Conservation (phyloP, 2,113 vertebrate species). For the Eulemur rufifrons region DNA sequence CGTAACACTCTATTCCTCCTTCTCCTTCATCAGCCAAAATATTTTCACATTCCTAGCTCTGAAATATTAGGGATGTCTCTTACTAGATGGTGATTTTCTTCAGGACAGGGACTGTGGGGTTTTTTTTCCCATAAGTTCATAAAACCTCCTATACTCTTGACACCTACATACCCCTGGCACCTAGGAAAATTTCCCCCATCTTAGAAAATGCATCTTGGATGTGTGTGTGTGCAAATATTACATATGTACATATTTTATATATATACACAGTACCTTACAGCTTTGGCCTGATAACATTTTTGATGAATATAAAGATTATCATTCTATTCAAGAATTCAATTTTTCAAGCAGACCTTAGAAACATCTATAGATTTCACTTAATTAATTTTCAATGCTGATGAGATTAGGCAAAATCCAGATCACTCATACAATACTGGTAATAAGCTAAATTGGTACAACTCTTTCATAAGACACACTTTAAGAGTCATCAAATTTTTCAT, state of each 20-base stretch:
- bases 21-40: not conserved
- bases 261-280: not conserved
- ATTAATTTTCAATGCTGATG: slow-evolving; percentile 20
- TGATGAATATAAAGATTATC: not conserved
- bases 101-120: not conserved
- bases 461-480: not conserved
- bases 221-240: not conserved
- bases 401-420: not conserved
- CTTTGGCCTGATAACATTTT: not conserved
- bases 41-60: not conserved
- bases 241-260: not conserved
- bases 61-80: not conserved
- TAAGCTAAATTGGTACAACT: not conserved
- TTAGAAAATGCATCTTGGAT: not conserved
- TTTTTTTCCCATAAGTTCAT: not conserved
- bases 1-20: not conserved
- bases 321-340: not conserved
- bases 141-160: not conserved
- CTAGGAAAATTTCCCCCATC: not conserved
- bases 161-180: not conserved
- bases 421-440: not conserved
- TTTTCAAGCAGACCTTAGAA: not conserved
- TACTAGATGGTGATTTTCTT: not conserved
- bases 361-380: not conserved
- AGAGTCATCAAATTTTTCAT: not conserved